Conservation (phyloP, 2,888 invertebrate genomes). For the Drosophila koepferae region DNA sequence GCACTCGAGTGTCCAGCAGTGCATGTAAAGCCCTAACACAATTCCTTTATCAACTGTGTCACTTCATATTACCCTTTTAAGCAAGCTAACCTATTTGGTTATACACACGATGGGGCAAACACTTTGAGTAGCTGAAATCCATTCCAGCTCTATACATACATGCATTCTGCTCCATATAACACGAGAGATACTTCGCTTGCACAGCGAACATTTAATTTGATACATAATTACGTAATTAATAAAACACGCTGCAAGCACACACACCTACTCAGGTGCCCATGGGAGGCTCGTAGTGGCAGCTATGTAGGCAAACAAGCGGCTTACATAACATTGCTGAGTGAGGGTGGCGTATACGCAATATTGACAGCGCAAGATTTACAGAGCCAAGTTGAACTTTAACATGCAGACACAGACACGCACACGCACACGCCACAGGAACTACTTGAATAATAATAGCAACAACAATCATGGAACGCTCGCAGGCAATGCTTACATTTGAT, state of each 20-base stretch:
- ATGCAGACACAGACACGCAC: slow-evolving; percentile 26
- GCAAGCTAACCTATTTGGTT: slow-evolving; percentile 62
- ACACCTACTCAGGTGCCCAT: background rate
- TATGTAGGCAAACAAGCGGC: slow-evolving; percentile 55
- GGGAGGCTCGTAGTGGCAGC: slow-evolving; percentile 21
- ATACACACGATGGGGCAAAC: slow-evolving; percentile 36
- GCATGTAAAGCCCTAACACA: slow-evolving; percentile 20
- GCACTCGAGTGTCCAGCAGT: slow-evolving; percentile 22
- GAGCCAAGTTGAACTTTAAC: slow-evolving; percentile 65
- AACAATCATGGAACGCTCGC: slow-evolving; percentile 54
- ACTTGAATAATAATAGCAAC: slow-evolving; percentile 20
- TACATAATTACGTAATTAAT: slow-evolving; percentile 75
- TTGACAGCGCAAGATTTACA: slow-evolving; percentile 75
- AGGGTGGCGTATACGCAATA: slow-evolving; percentile 74
- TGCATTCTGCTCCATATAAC: slow-evolving; percentile 38
- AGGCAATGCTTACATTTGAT: slow-evolving; percentile 78
- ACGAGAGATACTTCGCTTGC: slow-evolving; percentile 35
- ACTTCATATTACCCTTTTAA: slow-evolving; percentile 28
- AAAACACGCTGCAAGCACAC: slow-evolving; percentile 50
- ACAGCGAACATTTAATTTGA: slow-evolving; percentile 69
- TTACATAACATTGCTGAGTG: slow-evolving; percentile 34
- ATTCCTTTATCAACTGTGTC: slow-evolving; percentile 35
- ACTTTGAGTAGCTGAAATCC: slow-evolving; percentile 57
- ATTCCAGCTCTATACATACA: slow-evolving; percentile 22
- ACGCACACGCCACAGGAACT: slow-evolving; percentile 35